Percentiles rank a stretch among this genome's conserved stretches.
Evolutionary conservation across 2,888 invertebrate genomes (phyloP).

Genomic region (Drosophila nr. medialis): DNA sequence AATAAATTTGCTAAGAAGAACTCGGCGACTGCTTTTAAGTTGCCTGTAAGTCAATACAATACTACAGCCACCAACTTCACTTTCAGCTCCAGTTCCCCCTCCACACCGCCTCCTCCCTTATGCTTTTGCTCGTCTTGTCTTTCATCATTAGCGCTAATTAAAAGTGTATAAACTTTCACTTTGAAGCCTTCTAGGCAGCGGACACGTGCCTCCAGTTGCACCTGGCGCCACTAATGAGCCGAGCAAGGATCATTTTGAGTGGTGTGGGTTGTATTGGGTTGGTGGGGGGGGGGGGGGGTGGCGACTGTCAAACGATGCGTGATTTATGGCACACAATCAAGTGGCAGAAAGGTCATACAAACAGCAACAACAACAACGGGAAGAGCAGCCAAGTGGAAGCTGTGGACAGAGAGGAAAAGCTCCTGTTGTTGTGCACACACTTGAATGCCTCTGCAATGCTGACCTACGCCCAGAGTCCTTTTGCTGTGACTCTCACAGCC

Average conservation of each 20-base stretch:
- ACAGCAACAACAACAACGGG: constrained; percentile 43
- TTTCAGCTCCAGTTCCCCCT: not conserved
- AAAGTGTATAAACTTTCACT: constrained; percentile 79
- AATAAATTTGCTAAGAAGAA: constrained; percentile 74
- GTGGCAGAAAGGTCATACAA: constrained; percentile 57
- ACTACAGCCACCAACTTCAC: not conserved
- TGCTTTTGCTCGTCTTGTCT: constrained; percentile 40
- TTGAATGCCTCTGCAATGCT: constrained; percentile 36
- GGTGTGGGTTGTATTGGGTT: not conserved
- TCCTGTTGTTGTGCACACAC: constrained; percentile 45
- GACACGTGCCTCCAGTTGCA: constrained; percentile 70
- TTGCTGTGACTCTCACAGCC: not conserved
- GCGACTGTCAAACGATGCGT: constrained; percentile 61
- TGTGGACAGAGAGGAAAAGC: constrained; percentile 19
- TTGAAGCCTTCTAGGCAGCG: constrained; percentile 43
- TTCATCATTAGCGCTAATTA: constrained; percentile 79
- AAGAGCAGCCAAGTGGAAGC: constrained; percentile 67
- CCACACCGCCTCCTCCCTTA: not conserved
- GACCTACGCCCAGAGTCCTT: constrained; percentile 37
- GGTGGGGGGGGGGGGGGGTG: not conserved
- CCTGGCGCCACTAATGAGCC: constrained; percentile 67
- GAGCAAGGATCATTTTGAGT: constrained; percentile 1
- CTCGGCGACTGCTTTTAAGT: constrained; percentile 49
- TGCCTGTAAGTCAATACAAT: constrained; percentile 62
- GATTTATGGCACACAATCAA: constrained; percentile 69